Evolutionary conservation across 2,888 invertebrate genomes (phyloP), one percentile per base, ranked within the genome.

Genomic region (Cheilosia grossa): DNA sequence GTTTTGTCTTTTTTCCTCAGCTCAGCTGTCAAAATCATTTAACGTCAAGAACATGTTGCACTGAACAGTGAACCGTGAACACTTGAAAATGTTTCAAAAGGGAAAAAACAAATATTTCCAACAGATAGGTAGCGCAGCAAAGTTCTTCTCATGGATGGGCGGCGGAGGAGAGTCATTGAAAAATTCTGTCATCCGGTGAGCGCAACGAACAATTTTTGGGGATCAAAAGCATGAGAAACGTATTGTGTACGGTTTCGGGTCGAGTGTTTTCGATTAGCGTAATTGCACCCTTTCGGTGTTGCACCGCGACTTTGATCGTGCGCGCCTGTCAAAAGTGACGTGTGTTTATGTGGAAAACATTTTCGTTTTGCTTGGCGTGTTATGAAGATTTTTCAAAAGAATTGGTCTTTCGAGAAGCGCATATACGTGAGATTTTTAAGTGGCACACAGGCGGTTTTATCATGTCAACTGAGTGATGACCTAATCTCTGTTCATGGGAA

Each of bases 201-300:
- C 40, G 61, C 30, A 24, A 66, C 44, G 21, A 21, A 24, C 63
- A 53, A 51, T 42, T 54, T 80, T 79, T 51, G 73, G 75, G 81
- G 66, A 85, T 83, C 69, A 64, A 73, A 83, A 64, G 74, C 79
- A 83, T 79, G 61, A 64, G 79, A 83, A 79, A 58, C 56, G 33
- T 56, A 19, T 78, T 67, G 70, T 67, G 64, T 54, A 72, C 44
- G 47, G 54, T 66, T 56, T 58, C 72, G 75, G 63, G 81, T 85
- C 74, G 80, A 75, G 81, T 85, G 85, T 85, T 85, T 85, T 81
- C 67, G 85, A 85, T 85, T 85, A 85, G 81, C 75, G 44, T 85
- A 67, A 81, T 77, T 81, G 64, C 40, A 77, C 72, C 81, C 75
- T 59, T 81, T 85, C 44, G 56, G 49, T 30, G 9, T 75, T 66